Percentiles rank a stretch among this genome's conserved stretches.
Conservation (phyloP, 2,797 vertebrate species). For the Denticeps clupeoides region DNA sequence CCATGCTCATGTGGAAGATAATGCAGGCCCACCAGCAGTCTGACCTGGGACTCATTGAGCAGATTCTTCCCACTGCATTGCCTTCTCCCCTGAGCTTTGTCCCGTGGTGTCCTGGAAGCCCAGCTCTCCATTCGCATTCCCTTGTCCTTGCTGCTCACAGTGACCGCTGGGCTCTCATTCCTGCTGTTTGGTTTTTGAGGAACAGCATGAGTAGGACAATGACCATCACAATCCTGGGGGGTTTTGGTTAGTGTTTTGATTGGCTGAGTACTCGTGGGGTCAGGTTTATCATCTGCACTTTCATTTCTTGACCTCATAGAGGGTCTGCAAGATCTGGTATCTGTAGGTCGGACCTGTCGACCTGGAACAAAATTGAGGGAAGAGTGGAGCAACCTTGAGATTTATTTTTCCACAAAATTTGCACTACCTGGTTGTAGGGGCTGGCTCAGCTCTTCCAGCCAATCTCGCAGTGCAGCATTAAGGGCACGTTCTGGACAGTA, state of each 20-base stretch:
- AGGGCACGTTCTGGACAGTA: slow-evolving; percentile 69
- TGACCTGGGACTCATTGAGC: slow-evolving; percentile 59
- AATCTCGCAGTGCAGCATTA: slow-evolving; percentile 60
- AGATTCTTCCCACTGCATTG: slow-evolving; percentile 42
- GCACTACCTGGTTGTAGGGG: slow-evolving; percentile 68
- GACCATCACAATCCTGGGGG: slow-evolving; percentile 22
- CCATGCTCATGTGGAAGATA: slow-evolving; percentile 75
- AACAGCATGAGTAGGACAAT: slow-evolving; percentile 1
- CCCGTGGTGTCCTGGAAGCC: slow-evolving; percentile 16
- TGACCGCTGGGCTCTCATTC: slow-evolving; percentile 8
- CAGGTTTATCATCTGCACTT: slow-evolving; percentile 33
- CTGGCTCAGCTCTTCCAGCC: slow-evolving; percentile 72
- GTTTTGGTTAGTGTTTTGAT: slow-evolving; percentile 45
- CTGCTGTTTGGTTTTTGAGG: slow-evolving; percentile 12
- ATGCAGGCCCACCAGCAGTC: slow-evolving; percentile 69
- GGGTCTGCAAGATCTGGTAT: slow-evolving; percentile 39
- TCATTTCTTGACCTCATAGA: slow-evolving; percentile 45
- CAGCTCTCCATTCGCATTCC: slow-evolving; percentile 29
- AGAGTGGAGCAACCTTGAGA: neutral
- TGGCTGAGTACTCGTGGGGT: slow-evolving; percentile 30
- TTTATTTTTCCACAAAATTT: too few species aligned
- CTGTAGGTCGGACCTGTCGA: slow-evolving; percentile 44
- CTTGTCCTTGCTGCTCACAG: slow-evolving; percentile 14
- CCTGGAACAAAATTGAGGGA: slow-evolving; percentile 32
- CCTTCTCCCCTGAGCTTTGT: slow-evolving; percentile 39